Conservation (phyloP, 23 tunicate genomes). For the Halocynthia roretzi region DNA sequence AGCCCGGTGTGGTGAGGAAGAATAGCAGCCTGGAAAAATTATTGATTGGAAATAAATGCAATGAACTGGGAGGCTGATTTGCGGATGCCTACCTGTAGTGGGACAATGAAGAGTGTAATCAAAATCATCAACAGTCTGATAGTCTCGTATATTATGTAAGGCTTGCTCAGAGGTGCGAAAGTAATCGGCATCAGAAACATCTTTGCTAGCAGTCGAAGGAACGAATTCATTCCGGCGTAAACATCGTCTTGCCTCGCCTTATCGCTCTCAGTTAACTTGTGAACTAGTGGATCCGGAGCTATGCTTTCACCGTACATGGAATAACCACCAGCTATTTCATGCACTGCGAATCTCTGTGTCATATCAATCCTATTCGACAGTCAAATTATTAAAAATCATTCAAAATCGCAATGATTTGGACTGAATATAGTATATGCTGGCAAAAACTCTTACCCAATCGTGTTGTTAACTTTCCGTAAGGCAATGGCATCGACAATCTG, state of each 20-base stretch:
- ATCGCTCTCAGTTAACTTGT: conserved; percentile 2
- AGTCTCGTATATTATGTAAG: conserved; percentile 40
- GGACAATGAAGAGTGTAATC: conserved; percentile 52
- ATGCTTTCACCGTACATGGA: conserved; percentile 36
- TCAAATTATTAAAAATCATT: background rate
- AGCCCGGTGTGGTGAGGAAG: conserved; percentile 43
- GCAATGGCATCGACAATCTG: conserved; percentile 50
- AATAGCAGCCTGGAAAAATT: conserved; percentile 41
- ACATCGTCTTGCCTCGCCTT: background rate
- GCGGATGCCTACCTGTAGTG: conserved; percentile 48
- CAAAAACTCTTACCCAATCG: conserved; percentile 20
- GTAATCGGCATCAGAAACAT: conserved; percentile 52
- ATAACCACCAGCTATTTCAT: conserved; percentile 33
- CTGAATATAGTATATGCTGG: background rate
- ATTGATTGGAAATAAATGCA: no score
- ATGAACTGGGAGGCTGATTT: no score
- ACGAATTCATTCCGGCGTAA: background rate
- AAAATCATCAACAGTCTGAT: conserved; percentile 28
- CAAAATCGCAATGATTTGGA: background rate
- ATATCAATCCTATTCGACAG: conserved; percentile 25
- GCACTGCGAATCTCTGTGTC: conserved; percentile 42
- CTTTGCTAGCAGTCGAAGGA: background rate
- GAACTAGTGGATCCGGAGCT: conserved; percentile 2
- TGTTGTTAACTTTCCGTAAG: conserved; percentile 12
- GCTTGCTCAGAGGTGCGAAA: conserved; percentile 55